Conservation (phyloP, 2,113 vertebrate genomes). For the Tragelaphus buxtoni region DNA sequence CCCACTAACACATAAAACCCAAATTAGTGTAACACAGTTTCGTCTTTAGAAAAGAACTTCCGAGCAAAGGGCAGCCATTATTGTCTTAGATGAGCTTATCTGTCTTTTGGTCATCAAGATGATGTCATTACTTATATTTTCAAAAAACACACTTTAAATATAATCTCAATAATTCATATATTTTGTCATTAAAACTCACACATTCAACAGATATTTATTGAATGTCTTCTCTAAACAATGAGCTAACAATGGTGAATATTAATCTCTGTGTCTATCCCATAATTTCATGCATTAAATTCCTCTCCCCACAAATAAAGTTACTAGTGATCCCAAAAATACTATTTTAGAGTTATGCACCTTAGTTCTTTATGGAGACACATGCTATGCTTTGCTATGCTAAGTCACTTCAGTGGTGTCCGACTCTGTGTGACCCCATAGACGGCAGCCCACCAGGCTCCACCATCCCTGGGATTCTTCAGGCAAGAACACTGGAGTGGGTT, state of each 20-base stretch:
- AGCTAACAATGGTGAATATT: neutral
- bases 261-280: neutral
- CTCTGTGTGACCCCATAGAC: too few relatives aligned
- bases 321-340: neutral
- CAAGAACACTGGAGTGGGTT: too few relatives aligned
- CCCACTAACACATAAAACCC: neutral
- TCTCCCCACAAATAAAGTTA: slow-evolving; percentile 4
- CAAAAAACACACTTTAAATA: slow-evolving; percentile 1
- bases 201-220: neutral
- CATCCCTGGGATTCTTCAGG: too few relatives aligned
- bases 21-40: neutral
- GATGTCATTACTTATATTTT: neutral
- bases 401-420: too few relatives aligned
- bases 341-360: neutral
- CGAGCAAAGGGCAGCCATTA: neutral
- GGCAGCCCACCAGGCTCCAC: too few relatives aligned
- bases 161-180: neutral
- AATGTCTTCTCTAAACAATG: neutral
- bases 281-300: neutral
- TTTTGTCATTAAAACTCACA: neutral
- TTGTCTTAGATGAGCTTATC: neutral
- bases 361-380: neutral
- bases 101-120: neutral
- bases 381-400: too few relatives aligned
- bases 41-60: neutral